Percentiles rank a stretch among this genome's conserved stretches.
Conservation (phyloP, 1,140 invertebrate genomes). For the Grapholita molesta region DNA sequence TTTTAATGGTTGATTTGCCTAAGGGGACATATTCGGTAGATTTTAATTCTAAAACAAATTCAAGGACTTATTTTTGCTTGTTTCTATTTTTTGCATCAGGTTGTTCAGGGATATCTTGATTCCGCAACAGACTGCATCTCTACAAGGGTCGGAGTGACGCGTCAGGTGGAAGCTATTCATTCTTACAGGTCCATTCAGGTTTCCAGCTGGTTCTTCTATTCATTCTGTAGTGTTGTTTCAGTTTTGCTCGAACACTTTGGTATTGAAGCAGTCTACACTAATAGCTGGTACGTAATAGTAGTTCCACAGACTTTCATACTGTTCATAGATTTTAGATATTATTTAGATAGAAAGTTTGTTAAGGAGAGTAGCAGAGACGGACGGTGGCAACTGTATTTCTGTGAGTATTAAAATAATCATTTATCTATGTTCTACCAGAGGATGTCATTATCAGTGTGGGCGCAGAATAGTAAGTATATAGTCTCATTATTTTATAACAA, state of each 20-base stretch:
- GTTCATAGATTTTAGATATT: background rate
- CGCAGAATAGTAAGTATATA: background rate
- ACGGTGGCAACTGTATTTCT: background rate
- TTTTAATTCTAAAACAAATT: background rate
- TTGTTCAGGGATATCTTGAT: background rate
- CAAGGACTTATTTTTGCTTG: background rate
- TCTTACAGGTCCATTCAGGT: background rate
- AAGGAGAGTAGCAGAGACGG: background rate
- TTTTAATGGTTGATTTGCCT: background rate
- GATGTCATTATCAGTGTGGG: background rate
- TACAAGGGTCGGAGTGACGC: background rate
- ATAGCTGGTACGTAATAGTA: background rate
- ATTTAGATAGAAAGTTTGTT: background rate
- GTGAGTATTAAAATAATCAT: background rate
- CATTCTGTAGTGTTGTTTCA: background rate
- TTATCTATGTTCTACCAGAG: background rate
- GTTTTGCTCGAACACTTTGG: background rate
- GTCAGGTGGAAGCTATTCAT: background rate
- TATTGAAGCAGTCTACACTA: background rate
- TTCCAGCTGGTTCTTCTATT: background rate
- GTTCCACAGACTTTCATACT: background rate
- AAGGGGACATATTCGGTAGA: background rate
- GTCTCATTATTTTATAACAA: background rate
- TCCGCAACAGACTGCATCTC: background rate
- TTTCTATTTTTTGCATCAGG: background rate